Conservation (phyloP, 2,888 invertebrate genomes). For the Drosophila anomalipes region DNA sequence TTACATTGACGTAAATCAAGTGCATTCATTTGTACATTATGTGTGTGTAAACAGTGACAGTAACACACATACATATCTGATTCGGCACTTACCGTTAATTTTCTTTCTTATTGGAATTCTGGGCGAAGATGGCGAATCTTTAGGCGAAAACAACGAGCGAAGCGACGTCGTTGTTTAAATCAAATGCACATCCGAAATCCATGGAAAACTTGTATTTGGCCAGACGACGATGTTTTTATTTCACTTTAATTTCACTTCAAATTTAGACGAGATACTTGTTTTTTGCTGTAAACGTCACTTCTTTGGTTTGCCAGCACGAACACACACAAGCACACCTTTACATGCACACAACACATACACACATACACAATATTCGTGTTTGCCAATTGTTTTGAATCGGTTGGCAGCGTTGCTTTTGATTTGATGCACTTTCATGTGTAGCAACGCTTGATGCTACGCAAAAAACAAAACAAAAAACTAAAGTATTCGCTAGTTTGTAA, state of each 20-base stretch:
- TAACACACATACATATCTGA: conserved; percentile 37
- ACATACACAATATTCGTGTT: conserved; percentile 32
- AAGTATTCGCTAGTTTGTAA: conserved; percentile 37
- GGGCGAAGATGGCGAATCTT: conserved; percentile 53
- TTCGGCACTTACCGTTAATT: conserved; percentile 54
- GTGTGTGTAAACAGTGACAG: conserved; percentile 37
- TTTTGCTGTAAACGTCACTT: conserved; percentile 73
- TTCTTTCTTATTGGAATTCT: conserved; percentile 52
- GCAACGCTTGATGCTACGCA: conserved; percentile 18
- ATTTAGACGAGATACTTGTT: conserved; percentile 65
- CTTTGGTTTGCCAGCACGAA: conserved; percentile 51
- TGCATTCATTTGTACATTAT: not conserved
- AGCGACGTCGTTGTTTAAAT: conserved; percentile 50
- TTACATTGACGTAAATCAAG: not conserved
- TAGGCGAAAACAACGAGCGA: conserved; percentile 40
- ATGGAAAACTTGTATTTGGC: conserved; percentile 31
- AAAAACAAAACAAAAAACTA: conserved; percentile 58
- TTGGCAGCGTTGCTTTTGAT: conserved; percentile 30
- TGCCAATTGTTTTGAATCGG: conserved; percentile 39
- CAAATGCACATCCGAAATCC: conserved; percentile 40
- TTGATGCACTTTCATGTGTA: conserved; percentile 26
- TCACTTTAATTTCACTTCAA: conserved; percentile 51
- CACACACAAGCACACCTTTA: conserved; percentile 43
- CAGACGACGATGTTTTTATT: conserved; percentile 31
- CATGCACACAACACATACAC: conserved; percentile 24